Percentiles rank a stretch among this genome's conserved stretches.
Evolutionary conservation across 2,888 invertebrate species (phyloP).

Genomic region (Uloborus plumipes): DNA sequence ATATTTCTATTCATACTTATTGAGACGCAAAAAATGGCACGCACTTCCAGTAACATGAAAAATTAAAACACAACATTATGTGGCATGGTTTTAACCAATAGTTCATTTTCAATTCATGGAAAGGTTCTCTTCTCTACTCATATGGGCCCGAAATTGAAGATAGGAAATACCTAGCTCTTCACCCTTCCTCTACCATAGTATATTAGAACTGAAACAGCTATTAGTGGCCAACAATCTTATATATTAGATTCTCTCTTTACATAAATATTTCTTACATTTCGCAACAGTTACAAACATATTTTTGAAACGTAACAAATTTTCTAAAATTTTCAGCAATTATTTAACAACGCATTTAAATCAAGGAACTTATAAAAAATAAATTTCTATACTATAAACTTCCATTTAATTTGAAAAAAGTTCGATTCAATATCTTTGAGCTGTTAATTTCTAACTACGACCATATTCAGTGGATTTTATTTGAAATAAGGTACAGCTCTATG

Average conservation of each 20-base stretch:
- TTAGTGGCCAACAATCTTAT: constrained; percentile 19
- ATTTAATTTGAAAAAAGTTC: constrained; percentile 32
- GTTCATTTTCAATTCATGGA: no score
- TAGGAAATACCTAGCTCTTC: no score
- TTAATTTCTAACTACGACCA: constrained; percentile 27
- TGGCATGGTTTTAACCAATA: no score
- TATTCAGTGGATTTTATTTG: constrained; percentile 20
- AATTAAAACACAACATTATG: no score
- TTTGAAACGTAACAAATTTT: constrained; percentile 34
- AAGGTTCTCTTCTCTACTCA: no score
- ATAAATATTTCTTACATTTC: constrained; percentile 42
- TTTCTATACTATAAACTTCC: constrained; percentile 36
- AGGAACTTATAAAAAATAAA: constrained; percentile 53
- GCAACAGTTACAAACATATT: constrained; percentile 48
- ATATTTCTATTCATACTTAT: no score
- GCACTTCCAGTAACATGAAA: no score
- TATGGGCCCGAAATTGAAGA: no score
- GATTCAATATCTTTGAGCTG: constrained; percentile 47
- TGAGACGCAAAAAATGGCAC: no score
- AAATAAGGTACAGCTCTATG: constrained; percentile 32
- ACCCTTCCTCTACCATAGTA: no score
- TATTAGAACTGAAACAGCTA: background rate
- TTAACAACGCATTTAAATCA: constrained; percentile 42
- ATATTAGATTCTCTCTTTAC: constrained; percentile 32
- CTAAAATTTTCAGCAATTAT: constrained; percentile 39